Evolutionary conservation across 1,140 invertebrate genomes (phyloP), one percentile per base, ranked within the genome.

Genomic region (Branchinecta lindahli): DNA sequence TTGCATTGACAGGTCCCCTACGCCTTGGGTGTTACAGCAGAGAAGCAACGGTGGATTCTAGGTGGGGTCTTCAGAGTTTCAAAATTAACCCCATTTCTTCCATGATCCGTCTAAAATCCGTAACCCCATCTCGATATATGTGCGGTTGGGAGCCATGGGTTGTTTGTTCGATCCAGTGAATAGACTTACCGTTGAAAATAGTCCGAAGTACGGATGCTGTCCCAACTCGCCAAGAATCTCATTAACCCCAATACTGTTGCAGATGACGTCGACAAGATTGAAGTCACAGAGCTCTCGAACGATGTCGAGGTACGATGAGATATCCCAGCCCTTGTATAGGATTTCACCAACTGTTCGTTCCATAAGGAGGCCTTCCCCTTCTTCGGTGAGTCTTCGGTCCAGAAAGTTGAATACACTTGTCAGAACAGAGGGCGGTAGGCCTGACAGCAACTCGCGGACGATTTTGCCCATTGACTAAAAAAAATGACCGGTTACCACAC

Each of bases 311-410:
- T 69, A 72, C 15, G 46, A 44, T 33, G 46, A 45, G 46, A 72
- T 66, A 66, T 69, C 68, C 71, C 71, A 72, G 61, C 71, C 71
- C 9, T 69, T 61, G 21, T 69, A 72, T 8, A 72, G 52, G 7
- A 72, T 44, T 45, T 72, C 68, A 61, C 47, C 69, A 12, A 70
- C 71, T 0, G 68, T 72, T 21, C 46, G 71, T 15, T 33, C 69
- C 71, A 72, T 72, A 44, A 66, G 66, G 4, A 68, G 68, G 45
- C 15, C 8, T 66, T 72, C 68, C 10, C 33, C 68, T 44, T 20
- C 20, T 8, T 69, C 10, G 7, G 20, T 46, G 45, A 72, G 46
- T 18, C 12, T n/a, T 6, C 45, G 8, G n/a, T 72, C 46, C 44
- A 72, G 52, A 61, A 61, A 61, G 18, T 61, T 61, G 12, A 12